Base-by-base conservation (phyloP, 2,113 vertebrate species). In the Xiphophorus couchianus region DNA sequence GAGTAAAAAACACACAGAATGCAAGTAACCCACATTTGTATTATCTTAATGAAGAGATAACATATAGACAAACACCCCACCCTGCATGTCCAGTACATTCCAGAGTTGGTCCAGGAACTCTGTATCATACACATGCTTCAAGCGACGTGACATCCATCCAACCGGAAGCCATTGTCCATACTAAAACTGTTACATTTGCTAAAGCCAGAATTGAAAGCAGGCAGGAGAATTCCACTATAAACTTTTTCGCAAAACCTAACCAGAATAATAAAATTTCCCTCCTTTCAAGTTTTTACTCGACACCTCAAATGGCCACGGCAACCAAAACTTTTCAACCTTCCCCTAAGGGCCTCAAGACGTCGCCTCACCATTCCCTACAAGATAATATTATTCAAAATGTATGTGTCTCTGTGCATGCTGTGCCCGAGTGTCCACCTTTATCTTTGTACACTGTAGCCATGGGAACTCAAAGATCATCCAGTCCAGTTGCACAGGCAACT, bases 191-290 rank as follows among this genome's bases (percentile, higher is more conserved):
- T 73, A 90, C 89, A 0, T 71, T 92, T 76, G 89, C 88, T 14
- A 81, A 88, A 79, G 88, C 90, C 25, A 88, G 84, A 3, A 90
- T 88, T 44, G 90, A 93, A 78, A 83, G 74, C 13, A 86, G 74
- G 66, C 78, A 78, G 30, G 73, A 64, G 29, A 35, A 76, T 5
- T 29, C 42, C 27, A 13, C 4, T 44, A 1, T 62, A 3, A 77
- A 74, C 35, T 17, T 14, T 14, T 54, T 22, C 0, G 4, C 42
- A 11, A 71, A 82, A 30, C 25, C 31, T 1, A 12, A 63, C 11
- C 67, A 54, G 1, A 62, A 75, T 4, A 11, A 14, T 30, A 83
- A 78, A 51, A 70, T 58, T 15, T 28, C 78, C 4, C 66, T 64
- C 11, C 82, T 83, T 3, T 66, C 69, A 25, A 80, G 76, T 33